Evolutionary conservation across 1,140 invertebrate genomes (phyloP), one percentile per base, ranked within the genome.

Genomic region (Leguminivora glycinivorella): DNA sequence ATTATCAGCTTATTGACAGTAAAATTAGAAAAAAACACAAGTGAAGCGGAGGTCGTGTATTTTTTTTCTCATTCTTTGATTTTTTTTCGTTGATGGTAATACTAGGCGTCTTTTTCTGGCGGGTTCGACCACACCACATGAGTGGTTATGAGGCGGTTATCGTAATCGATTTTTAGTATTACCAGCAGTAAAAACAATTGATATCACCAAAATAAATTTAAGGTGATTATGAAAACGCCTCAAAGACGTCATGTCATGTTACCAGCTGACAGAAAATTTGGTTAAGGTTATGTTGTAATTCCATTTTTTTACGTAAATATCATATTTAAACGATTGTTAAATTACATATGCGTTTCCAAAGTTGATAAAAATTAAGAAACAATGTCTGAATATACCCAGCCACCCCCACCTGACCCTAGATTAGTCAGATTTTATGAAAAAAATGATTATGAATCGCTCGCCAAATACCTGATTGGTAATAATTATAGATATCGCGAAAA

Each of bases 401-500:
- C 82, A 76, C 81, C 81, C 19, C 84, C 88, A 0, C 72, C 82
- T 12, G 86, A 90, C 68, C 83, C 82, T 12, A 75, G 92, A 78
- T 80, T 92, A 72, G 72, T 81, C 17, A 83, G 82, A 29, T 90
- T 93, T 72, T 80, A 91, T 19, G 86, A 93, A 47, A 89, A 90
- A 67, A 90, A 90, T 69, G 93, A 93, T 40, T 89, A 94, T 56
- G 93, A 94, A 78, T 86, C 87, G 56, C 84, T 95, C 70, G 94
- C 94, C n/a, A 93, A 93, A 80, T 93, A 95, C 81, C 93, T 95
- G 71, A 90, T 95, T 0, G 94, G 94, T 12, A 95, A 95, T 74
- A 92, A 94, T 71, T 89, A 92, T 29, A 92, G 95, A 77, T 96
- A 94, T 84, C 92, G 96, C 66, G 95, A 96, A 84, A 96, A 96